Percentiles rank a stretch among this genome's conserved stretches.
Conservation (phyloP, 2,888 invertebrate species). For the Axea sp. region DNA sequence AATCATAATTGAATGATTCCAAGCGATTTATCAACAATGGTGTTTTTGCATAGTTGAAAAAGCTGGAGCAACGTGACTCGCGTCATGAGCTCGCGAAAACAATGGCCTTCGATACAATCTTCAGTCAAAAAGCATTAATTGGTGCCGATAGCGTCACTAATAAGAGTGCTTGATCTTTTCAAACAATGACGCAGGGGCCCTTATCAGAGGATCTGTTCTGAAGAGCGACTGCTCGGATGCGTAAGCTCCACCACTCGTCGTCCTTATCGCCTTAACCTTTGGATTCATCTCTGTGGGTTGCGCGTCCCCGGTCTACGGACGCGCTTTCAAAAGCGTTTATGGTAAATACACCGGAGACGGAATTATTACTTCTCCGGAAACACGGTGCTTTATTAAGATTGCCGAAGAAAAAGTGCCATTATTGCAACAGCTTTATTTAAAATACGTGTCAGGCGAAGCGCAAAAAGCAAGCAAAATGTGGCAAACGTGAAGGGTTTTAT, state of each 20-base stretch:
- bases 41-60: slow-evolving; percentile 33
- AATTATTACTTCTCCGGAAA: slow-evolving; percentile 62
- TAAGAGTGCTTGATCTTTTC: slow-evolving; percentile 59
- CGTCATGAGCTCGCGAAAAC: slow-evolving; percentile 37
- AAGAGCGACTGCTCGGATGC: slow-evolving; percentile 45
- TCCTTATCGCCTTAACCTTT: slow-evolving; percentile 59
- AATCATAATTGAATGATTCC: slow-evolving; percentile 33
- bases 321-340: slow-evolving; percentile 60
- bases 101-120: slow-evolving; percentile 50
- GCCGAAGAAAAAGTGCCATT: slow-evolving; percentile 55
- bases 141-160: slow-evolving; percentile 56
- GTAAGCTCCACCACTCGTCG: slow-evolving; percentile 52
- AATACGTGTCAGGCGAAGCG: slow-evolving; percentile 47
- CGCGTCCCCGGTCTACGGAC: slow-evolving; percentile 42
- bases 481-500: slow-evolving; percentile 1
- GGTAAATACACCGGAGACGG: slow-evolving; percentile 61
- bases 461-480: slow-evolving; percentile 29
- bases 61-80: too few species aligned
- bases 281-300: slow-evolving; percentile 30
- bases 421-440: slow-evolving; percentile 57
- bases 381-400: slow-evolving; percentile 60
- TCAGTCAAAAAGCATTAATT: slow-evolving; percentile 57
- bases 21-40: slow-evolving; percentile 15
- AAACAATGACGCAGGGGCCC: slow-evolving; percentile 50
- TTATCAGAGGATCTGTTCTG: slow-evolving; percentile 40